phyloP scores from a whole-genome alignment of 2,113 vertebrate species.

The human (Homo sapiens) region DNA sequence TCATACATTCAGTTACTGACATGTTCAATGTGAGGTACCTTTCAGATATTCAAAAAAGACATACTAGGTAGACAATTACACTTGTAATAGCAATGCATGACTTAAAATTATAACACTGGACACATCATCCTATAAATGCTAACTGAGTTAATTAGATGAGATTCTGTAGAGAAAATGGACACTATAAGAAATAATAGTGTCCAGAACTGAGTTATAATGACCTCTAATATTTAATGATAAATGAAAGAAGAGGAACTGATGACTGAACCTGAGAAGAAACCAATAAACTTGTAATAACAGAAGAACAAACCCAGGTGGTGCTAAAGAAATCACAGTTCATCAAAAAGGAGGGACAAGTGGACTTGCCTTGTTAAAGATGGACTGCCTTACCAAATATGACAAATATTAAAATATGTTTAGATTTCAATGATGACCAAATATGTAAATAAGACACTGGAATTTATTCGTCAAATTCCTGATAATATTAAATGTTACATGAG shows the following conservation, averaged over 20 bases:
- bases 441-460: not conserved
- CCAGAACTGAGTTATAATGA: not conserved
- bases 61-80: not conserved
- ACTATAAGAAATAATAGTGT: not conserved
- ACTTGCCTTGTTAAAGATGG: no score
- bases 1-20: not conserved
- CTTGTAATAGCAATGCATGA: not conserved
- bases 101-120: not conserved
- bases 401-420: not conserved
- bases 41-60: not conserved
- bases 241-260: not conserved
- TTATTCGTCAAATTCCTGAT: not conserved
- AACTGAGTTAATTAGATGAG: not conserved
- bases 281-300: not conserved
- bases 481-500: not conserved
- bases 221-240: not conserved
- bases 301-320: not conserved
- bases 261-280: not conserved
- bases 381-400: not conserved
- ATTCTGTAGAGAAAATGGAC: not conserved
- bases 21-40: not conserved
- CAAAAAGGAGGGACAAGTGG: not conserved
- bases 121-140: not conserved
- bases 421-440: not conserved
- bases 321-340: not conserved